Conservation (phyloP, 1,140 invertebrate species). For the Aphis craccivora region DNA sequence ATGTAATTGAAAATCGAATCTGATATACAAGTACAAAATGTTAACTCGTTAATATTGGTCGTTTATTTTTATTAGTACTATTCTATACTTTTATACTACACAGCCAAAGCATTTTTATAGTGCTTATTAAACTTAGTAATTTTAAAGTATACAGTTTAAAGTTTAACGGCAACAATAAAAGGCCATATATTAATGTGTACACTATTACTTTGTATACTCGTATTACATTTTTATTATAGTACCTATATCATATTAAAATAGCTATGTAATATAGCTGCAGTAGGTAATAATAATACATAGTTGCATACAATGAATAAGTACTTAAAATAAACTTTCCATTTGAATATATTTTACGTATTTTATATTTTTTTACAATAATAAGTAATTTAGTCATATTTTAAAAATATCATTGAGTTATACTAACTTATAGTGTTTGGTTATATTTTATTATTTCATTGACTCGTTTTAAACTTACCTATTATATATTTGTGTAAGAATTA, state of each 20-base stretch:
- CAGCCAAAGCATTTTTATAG: constrained; percentile 28
- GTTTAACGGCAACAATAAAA: background rate
- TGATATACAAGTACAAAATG: background rate
- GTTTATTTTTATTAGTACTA: constrained; percentile 22
- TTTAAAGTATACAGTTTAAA: constrained; percentile 9
- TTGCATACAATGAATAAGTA: background rate
- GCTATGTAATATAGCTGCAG: background rate
- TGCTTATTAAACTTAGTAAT: background rate
- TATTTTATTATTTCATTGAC: background rate
- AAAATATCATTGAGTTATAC: background rate
- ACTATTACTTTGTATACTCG: constrained; percentile 18
- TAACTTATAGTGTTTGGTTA: background rate
- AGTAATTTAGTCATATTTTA: background rate
- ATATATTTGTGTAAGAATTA: no score
- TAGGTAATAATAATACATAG: background rate
- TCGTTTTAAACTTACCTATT: no score
- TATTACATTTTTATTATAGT: constrained; percentile 10
- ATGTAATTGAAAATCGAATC: background rate
- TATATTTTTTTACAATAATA: background rate
- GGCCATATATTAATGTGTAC: background rate
- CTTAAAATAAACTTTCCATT: background rate
- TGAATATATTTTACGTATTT: background rate
- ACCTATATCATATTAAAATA: background rate
- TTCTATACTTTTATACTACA: background rate
- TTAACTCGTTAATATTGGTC: background rate